Conservation (phyloP, 2,113 vertebrate genomes). For the Alligator mississippiensis region DNA sequence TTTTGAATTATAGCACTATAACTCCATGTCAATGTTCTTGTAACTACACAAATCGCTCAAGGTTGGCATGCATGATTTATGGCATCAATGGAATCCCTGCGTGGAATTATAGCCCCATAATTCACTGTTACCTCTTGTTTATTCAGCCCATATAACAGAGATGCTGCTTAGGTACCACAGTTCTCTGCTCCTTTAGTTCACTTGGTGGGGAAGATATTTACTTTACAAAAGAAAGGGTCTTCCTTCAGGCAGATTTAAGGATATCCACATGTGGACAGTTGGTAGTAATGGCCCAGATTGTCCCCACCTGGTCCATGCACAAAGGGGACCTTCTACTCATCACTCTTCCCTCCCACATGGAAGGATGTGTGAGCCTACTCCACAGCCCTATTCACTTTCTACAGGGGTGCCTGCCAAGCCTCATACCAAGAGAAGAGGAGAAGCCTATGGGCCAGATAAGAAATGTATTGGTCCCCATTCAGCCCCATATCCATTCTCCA, state of each 20-base stretch:
- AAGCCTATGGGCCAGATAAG: not conserved
- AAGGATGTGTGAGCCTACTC: not conserved
- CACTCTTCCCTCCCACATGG: not conserved
- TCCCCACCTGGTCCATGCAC: not conserved
- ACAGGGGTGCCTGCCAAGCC: not conserved
- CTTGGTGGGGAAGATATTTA: not conserved
- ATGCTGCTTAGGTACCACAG: not conserved
- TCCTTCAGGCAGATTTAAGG: not conserved
- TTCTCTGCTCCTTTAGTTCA: not conserved
- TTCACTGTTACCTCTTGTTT: slow-evolving; percentile 4
- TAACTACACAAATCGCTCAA: not conserved
- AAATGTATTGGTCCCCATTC: not conserved
- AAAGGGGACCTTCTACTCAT: not conserved
- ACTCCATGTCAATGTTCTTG: not conserved
- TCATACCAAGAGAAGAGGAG: not conserved
- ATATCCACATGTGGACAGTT: not conserved
- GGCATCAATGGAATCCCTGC: not conserved
- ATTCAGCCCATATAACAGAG: not conserved
- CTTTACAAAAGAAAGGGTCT: not conserved
- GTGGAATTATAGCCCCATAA: not conserved
- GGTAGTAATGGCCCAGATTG: not conserved
- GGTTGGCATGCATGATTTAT: not conserved
- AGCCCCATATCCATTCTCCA: not conserved
- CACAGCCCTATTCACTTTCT: not conserved
- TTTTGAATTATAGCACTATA: not conserved